Evolutionary conservation across 2,888 invertebrate genomes (phyloP), one percentile per base, ranked within the genome.

Genomic region (Rotaria sp.): DNA sequence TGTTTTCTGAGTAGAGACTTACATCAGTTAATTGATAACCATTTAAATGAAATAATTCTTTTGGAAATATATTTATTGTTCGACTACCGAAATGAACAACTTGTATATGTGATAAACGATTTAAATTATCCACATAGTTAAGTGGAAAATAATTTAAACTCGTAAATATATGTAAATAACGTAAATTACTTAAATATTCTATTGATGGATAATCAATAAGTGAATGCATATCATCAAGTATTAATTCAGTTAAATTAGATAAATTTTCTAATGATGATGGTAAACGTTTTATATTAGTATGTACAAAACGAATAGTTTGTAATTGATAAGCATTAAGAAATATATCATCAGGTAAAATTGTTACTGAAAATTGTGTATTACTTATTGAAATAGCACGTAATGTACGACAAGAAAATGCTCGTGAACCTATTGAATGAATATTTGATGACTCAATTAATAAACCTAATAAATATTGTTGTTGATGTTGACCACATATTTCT

Each of bases 11-110:
- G 45, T 80, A 80, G 3, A 80, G n/a, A 80, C 80, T 80, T 26
- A 80, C 45, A 80, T 80, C 80, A 41, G 80, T 80, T n/a, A 80
- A 45, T 80, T 80, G 80, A 80, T 80, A 80, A 80, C 80, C 80
- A 80, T 80, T 80, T 45, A 80, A 80, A 80, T 80, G 80, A 80
- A 80, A 80, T 80, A 80, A 80, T 80, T 80, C 80, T 41, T 15
- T 38, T 26, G 80, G 80, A 80, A 80, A 80, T 41, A n/a, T 45
- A n/a, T 80, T 38, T 15, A 80, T 80, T 26, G 80, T 80, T 45
- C 80, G 80, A 80, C 80, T 80, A 41, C 80, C 80, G n/a, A 80
- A 80, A 80, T 80, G 80, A 45, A 80, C n/a, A 15, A 80, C 45
- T 80, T 80, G 45, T 45, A 80, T 80, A 45, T 80, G 80, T 45